Percentiles rank a stretch among this genome's conserved stretches.
phyloP scores from a whole-genome alignment of 1,140 invertebrate genomes.

The Polypedilum pembai region DNA sequence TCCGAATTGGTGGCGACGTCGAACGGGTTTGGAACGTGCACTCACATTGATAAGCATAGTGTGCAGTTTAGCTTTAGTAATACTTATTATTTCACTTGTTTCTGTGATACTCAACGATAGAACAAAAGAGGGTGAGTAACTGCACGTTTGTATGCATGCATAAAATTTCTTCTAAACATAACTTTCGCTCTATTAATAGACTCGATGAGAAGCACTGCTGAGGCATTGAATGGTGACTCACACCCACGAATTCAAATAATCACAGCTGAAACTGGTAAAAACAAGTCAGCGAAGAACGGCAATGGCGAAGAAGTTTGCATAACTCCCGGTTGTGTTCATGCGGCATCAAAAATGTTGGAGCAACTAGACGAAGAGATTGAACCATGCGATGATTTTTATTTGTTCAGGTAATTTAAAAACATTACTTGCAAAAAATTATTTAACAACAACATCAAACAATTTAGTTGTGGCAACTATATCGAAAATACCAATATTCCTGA shows the following conservation, averaged over 20 bases:
- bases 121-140: slow-evolving; percentile 33
- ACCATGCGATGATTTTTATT: slow-evolving; percentile 87
- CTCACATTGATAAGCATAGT: slow-evolving; percentile 59
- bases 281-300: slow-evolving; percentile 31
- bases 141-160: neutral
- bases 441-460: slow-evolving; percentile 38
- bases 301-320: slow-evolving; percentile 47
- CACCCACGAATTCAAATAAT: slow-evolving; percentile 27
- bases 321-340: slow-evolving; percentile 58
- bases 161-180: too few relatives aligned
- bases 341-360: slow-evolving; percentile 61
- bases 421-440: too few relatives aligned
- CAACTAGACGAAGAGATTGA: slow-evolving; percentile 67
- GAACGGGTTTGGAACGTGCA: slow-evolving; percentile 68
- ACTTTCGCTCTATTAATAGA: slow-evolving; percentile 38
- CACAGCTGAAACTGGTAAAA: slow-evolving; percentile 32
- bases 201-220: slow-evolving; percentile 41
- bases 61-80: slow-evolving; percentile 54
- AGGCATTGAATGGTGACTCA: slow-evolving; percentile 41
- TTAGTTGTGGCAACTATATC: slow-evolving; percentile 69
- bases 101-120: slow-evolving; percentile 42
- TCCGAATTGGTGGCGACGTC: slow-evolving; percentile 78
- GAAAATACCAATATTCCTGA: slow-evolving; percentile 68
- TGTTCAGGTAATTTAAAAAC: too few relatives aligned
- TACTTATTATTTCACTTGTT: slow-evolving; percentile 58